Evolutionary conservation across 2,113 vertebrate species (phyloP), one percentile per base, ranked within the genome.

Genomic region (Xenopus laevis): DNA sequence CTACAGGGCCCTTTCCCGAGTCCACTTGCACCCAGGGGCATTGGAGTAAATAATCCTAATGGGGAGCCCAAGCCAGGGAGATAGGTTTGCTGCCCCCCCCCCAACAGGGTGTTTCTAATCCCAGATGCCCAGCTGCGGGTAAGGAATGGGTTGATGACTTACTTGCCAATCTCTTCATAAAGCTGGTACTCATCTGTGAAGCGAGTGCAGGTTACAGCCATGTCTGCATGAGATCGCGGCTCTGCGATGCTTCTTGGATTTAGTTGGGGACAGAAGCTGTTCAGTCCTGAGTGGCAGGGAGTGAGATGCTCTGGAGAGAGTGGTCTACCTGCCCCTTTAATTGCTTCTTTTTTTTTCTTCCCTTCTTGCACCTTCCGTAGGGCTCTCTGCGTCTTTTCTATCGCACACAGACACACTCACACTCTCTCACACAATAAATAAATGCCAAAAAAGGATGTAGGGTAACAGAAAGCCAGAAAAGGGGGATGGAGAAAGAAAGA

Each of bases 161-260:
- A 97, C 95, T 97, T 96, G 92, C 95, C 95, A 77, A 97, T 95
- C 86, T 97, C 95, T 90, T 97, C 95, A 85, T 95, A 96, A 62
- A 97, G 93, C 91, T 97, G 95, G 82, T 89, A 96, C 82, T 97
- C 95, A 83, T 97, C 95, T 46, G 94, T 96, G 79, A 97, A 97
- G 77, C 95, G 93, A 71, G 95, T 96, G 79, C 95, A 97, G 82
- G 94, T 95, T 79, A 86, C 88, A 76, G 94, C 94, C 62, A 91
- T 89, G 83, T 95, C 94, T 94, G 95, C 95, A 86, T 87, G 88
- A 89, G 87, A 77, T 77, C 67, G 50, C 46, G 67, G 74, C 50
- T 77, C 74, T 77, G 74, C 74, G 69, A 67, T 64, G 59, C 13
- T 77, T 70, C 59, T 77, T 83, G 78, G 82, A 78, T 74, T 80